Percentiles rank a stretch among this genome's conserved stretches.
Evolutionary conservation across 2,797 vertebrate genomes (phyloP).

Genomic region (Syndactyla subalaris): DNA sequence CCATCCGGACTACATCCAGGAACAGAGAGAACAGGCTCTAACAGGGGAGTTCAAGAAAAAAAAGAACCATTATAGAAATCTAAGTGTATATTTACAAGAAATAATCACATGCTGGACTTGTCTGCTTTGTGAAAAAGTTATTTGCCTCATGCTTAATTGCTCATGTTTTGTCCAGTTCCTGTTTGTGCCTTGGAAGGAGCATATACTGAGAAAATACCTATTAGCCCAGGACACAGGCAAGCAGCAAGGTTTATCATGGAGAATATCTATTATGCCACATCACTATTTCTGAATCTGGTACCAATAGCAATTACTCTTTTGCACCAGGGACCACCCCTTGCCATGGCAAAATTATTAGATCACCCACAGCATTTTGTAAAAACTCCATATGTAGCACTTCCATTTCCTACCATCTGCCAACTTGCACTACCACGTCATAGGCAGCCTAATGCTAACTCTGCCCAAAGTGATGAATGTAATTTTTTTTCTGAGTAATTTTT

Average conservation of each 20-base stretch:
- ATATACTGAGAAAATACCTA: background rate
- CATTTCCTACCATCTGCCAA: background rate
- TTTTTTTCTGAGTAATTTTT: background rate
- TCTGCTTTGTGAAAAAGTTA: background rate
- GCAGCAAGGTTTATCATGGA: background rate
- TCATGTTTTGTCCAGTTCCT: background rate
- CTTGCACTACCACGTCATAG: background rate
- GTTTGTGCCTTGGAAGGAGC: background rate
- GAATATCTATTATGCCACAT: background rate
- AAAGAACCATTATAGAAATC: background rate
- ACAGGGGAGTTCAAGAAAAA: background rate
- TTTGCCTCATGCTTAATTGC: background rate
- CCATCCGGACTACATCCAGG: slow-evolving; percentile 7
- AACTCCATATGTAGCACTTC: background rate
- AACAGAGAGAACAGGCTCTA: background rate
- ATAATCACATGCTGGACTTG: background rate
- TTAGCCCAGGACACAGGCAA: background rate
- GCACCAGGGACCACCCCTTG: background rate
- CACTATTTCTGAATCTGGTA: background rate
- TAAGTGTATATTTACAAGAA: background rate
- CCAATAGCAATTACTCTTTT: background rate
- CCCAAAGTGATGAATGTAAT: background rate
- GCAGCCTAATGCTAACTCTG: background rate
- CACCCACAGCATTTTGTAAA: background rate
- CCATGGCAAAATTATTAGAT: background rate